These are phyloP conservation scores for Lophura nycthemera DNA, from an alignment of 2,113 vertebrate genomes.

Conservation along the genomic window DNA sequence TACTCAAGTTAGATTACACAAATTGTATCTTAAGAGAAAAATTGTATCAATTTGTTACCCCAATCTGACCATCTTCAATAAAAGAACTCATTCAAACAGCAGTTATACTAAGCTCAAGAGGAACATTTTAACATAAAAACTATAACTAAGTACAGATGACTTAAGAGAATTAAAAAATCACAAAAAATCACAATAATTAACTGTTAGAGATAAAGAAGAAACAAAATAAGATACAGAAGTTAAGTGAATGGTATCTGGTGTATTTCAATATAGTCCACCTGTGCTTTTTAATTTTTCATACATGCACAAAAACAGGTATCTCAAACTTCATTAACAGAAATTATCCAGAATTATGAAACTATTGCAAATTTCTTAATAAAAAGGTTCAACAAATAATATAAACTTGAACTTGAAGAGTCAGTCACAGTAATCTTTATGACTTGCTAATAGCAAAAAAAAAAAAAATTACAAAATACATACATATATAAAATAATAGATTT, in stretches of 20 bases:
- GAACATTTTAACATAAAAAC: neutral
- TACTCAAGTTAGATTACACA: neutral
- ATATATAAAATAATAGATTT: too few species aligned
- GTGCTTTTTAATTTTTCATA: neutral
- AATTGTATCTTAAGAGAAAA: neutral
- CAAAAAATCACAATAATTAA: neutral
- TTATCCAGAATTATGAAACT: neutral
- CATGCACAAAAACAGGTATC: neutral
- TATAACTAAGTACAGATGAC: neutral
- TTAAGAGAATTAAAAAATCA: neutral
- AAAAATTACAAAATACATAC: too few species aligned
- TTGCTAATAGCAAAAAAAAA: conserved; percentile 50
- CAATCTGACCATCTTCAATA: neutral
- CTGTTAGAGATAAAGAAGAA: neutral
- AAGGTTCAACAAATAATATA: conserved; percentile 6
- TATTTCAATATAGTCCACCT: neutral
- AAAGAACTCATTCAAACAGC: neutral
- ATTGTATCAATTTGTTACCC: neutral
- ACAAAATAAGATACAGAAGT: neutral
- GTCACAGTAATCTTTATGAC: conserved; percentile 37
- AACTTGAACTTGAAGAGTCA: conserved; percentile 41
- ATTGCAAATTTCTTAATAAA: neutral
- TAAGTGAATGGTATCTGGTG: neutral
- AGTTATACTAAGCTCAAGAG: neutral
- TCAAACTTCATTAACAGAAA: neutral